These are phyloP conservation scores for Plebejus argus DNA, from an alignment of 2,888 invertebrate genomes.

Conservation along the genomic window DNA sequence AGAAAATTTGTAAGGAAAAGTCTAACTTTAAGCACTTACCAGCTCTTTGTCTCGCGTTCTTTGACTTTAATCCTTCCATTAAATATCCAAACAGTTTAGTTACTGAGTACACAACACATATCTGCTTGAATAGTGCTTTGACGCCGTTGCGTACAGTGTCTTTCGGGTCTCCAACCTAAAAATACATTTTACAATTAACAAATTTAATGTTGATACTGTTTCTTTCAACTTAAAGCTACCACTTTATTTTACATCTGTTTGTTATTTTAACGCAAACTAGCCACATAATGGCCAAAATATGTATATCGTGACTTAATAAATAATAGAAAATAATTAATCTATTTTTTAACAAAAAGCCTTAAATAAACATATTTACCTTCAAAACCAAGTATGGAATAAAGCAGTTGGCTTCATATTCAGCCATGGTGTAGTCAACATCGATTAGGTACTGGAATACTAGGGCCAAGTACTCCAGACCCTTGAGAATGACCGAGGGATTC, in stretches of 20 bases:
- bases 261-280: no score
- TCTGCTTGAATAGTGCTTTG: conserved; percentile 90
- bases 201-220: not conserved
- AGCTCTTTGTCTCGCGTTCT: conserved; percentile 97
- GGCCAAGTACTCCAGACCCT: conserved; percentile 95
- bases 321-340: no score
- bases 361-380: conserved; percentile 82
- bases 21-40: no score
- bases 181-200: conserved; percentile 21
- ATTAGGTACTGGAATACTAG: conserved; percentile 90
- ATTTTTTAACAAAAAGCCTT: not conserved
- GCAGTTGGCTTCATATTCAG: conserved; percentile 94
- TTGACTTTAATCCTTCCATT: conserved; percentile 97
- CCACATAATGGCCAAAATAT: no score
- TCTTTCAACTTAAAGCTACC: no score
- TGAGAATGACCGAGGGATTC: conserved; percentile 97
- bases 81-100: conserved; percentile 93
- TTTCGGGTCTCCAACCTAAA: conserved; percentile 95
- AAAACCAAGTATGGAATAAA: conserved; percentile 97
- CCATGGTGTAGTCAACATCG: conserved; percentile 90
- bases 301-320: no score
- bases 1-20: no score
- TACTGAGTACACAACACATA: conserved; percentile 92
- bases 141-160: conserved; percentile 96
- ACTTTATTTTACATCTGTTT: no score